Conservation (phyloP, 2,797 vertebrate genomes). For the Aselliscus stoliczkanus region DNA sequence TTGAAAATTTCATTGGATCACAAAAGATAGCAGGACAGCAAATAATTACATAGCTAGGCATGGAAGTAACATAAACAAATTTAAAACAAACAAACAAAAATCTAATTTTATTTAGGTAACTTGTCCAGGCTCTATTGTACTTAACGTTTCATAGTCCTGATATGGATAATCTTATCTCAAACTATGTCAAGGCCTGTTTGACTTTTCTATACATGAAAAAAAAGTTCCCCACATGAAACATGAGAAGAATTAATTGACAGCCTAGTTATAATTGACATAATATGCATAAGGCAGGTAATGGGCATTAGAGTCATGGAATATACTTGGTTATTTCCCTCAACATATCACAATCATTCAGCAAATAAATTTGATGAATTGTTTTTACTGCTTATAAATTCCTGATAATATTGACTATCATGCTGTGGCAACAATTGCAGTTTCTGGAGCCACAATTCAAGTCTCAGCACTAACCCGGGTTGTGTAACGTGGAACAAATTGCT, state of each 20-base stretch:
- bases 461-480: background rate
- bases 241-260: background rate
- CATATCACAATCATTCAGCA: background rate
- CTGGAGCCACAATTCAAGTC: background rate
- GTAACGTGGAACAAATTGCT: background rate
- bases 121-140: background rate
- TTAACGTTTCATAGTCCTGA: background rate
- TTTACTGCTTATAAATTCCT: background rate
- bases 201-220: background rate
- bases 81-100: background rate
- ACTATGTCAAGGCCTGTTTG: background rate
- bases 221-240: background rate
- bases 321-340: background rate
- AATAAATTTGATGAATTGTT: background rate
- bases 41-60: background rate
- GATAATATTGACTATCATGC: background rate
- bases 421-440: background rate
- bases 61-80: background rate
- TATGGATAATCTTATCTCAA: background rate
- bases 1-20: background rate
- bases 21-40: background rate
- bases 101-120: background rate
- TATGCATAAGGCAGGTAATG: background rate
- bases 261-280: background rate
- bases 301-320: background rate